Conservation (phyloP, 2,888 invertebrate species). For the Hedya salicella region DNA sequence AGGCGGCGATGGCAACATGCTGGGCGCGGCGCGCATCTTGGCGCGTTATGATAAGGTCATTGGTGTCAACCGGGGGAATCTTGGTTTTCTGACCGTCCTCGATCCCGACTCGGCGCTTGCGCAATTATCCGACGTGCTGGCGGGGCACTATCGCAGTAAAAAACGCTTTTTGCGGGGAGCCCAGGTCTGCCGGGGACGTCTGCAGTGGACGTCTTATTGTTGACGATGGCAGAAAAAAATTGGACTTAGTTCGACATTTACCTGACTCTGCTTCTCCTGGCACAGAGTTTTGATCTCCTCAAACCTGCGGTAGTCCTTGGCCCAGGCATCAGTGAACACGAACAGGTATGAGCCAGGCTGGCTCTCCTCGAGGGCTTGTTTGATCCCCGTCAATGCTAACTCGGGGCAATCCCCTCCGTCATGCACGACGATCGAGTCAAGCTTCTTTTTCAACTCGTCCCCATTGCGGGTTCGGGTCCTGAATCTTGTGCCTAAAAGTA, state of each 20-base stretch:
- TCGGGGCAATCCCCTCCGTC: constrained; percentile 51
- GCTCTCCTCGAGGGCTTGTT: constrained; percentile 50
- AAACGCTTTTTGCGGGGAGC: too few relatives aligned
- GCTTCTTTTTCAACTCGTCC: constrained; percentile 10
- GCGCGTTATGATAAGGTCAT: too few relatives aligned
- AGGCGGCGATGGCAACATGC: too few relatives aligned
- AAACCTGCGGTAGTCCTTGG: constrained; percentile 49
- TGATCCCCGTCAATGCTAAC: constrained; percentile 51
- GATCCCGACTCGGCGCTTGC: too few relatives aligned
- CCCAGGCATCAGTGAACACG: constrained; percentile 58
- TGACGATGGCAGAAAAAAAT: too few relatives aligned
- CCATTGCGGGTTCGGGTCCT: constrained; percentile 11
- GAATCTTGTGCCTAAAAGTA: constrained; percentile 6
- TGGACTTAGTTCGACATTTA: not conserved
- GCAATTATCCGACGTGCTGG: too few relatives aligned
- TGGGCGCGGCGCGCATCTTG: too few relatives aligned
- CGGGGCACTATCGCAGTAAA: too few relatives aligned
- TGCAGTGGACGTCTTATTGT: too few relatives aligned
- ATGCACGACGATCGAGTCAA: constrained; percentile 6
- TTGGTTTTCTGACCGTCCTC: too few relatives aligned
- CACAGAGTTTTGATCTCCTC: constrained; percentile 49
- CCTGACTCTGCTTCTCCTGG: constrained; percentile 50
- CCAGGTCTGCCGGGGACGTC: too few relatives aligned
- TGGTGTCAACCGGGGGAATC: too few relatives aligned
- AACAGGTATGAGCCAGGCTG: constrained; percentile 52